phyloP scores from a whole-genome alignment of 2,888 invertebrate species.

The Patella depressa region DNA sequence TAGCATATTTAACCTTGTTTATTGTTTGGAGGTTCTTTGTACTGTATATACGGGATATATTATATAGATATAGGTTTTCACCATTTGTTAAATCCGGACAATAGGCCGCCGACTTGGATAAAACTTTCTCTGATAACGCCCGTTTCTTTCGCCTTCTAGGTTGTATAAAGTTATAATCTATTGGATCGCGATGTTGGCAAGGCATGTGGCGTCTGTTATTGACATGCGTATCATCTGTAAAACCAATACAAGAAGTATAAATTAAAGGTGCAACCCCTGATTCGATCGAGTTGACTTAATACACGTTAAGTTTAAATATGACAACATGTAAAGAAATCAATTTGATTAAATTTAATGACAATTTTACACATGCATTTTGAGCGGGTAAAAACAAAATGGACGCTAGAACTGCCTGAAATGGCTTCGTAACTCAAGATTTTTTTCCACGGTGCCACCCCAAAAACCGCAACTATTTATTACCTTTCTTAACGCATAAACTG shows the following conservation, averaged over 20 bases:
- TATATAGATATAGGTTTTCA: slow-evolving; percentile 54
- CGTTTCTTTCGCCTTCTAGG: not conserved
- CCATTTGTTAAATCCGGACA: slow-evolving; percentile 45
- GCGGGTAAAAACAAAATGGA: too few relatives aligned
- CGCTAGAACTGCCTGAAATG: too few relatives aligned
- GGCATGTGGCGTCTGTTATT: not conserved
- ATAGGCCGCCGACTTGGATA: slow-evolving; percentile 23
- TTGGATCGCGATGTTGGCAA: not conserved
- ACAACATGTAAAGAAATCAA: too few relatives aligned
- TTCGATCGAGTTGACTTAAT: not conserved
- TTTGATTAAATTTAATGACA: too few relatives aligned
- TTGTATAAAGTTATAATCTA: not conserved
- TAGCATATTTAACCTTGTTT: slow-evolving; percentile 56
- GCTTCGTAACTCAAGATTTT: too few relatives aligned
- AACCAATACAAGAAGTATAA: not conserved
- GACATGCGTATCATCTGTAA: not conserved
- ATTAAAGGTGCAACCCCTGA: not conserved
- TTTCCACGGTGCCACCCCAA: too few relatives aligned
- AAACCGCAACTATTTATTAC: too few relatives aligned
- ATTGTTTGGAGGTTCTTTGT: slow-evolving; percentile 49
- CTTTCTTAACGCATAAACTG: too few relatives aligned
- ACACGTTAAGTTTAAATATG: too few relatives aligned
- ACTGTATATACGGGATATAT: slow-evolving; percentile 57
- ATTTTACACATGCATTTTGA: too few relatives aligned
- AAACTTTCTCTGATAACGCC: not conserved